These are phyloP conservation scores for Luidia sarsii DNA, from an alignment of 53 echinoderm and acorn worm genomes.

Conservation along the genomic window DNA sequence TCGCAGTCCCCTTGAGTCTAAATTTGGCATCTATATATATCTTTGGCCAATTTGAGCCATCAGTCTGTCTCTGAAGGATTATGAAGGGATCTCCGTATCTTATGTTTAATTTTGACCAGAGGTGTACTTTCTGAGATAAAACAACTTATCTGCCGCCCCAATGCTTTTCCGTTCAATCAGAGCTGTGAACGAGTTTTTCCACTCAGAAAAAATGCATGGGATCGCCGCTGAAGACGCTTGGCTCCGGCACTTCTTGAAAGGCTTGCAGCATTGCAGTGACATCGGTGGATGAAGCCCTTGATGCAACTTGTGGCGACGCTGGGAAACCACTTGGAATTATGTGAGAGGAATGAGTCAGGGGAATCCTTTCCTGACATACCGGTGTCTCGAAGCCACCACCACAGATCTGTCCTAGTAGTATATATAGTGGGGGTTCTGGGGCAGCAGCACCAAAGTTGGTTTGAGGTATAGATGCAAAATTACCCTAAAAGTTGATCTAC, in stretches of 20 bases:
- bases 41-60: slow-evolving; percentile 60
- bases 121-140: slow-evolving; percentile 17
- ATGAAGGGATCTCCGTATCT: slow-evolving; percentile 68
- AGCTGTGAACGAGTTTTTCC: slow-evolving; percentile 14
- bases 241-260: slow-evolving; percentile 4
- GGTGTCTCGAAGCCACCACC: not conserved
- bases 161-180: slow-evolving; percentile 19
- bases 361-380: no score
- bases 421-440: no score
- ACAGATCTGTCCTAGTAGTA: no score
- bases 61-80: slow-evolving; percentile 54
- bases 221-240: slow-evolving; percentile 2
- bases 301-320: not conserved
- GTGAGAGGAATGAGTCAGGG: not conserved
- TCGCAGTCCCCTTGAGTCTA: slow-evolving; percentile 46
- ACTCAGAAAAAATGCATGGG: slow-evolving; percentile 8
- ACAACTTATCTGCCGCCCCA: slow-evolving; percentile 23
- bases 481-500: no score
- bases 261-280: not conserved
- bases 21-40: slow-evolving; percentile 44
- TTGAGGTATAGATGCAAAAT: no score
- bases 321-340: not conserved
- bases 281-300: not conserved
- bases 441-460: no score
- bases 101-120: slow-evolving; percentile 17